Evolutionary conservation across 2,888 invertebrate genomes (phyloP), one percentile per base, ranked within the genome.

Genomic region (Mylabris sibirica): DNA sequence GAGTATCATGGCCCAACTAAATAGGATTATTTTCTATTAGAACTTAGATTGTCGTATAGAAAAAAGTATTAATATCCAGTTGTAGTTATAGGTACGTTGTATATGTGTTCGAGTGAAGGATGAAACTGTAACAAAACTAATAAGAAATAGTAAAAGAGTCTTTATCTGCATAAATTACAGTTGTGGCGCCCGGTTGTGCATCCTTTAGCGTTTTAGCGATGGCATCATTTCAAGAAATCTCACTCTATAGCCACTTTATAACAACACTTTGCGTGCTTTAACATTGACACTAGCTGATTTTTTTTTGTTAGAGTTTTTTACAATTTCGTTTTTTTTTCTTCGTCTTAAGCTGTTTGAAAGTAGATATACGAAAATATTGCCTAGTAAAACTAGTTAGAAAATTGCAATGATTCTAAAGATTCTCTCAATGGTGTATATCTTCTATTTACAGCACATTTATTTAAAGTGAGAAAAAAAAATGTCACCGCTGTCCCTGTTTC

Each of bases 161-260:
- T 63, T 62, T 64, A 69, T 59, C 63, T 69, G 69, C 65, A 70
- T 70, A 67, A 70, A 70, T 67, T 70, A 70, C 70, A 14, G 59
- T 63, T 60, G 67, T 67, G 70, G 70, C 70, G 70, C 67, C 70
- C 70, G 62, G 63, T 65, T 67, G 30, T 30, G 70, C 62, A 65
- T 66, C 70, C 67, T 70, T 65, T 64, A 64, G 17, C 41, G 41
- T 38, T 38, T 44, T 11, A 20, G 49, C 9, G 49, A 67, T 65
- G 67, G 64, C 65, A 70, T 70, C 70, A 65, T 70, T 67, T 70
- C 70, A 64, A 70, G 70, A 70, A 70, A 70, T 70, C 67, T 70
- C 63, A 34, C 70, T 64, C 65, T 70, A 53, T 20, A 20, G 17
- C 17, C 44, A 9, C 20, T 9, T 30, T 49, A 49, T 9, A 49